Conservation (phyloP, 2,888 invertebrate species). For the Drosophila yooni region DNA sequence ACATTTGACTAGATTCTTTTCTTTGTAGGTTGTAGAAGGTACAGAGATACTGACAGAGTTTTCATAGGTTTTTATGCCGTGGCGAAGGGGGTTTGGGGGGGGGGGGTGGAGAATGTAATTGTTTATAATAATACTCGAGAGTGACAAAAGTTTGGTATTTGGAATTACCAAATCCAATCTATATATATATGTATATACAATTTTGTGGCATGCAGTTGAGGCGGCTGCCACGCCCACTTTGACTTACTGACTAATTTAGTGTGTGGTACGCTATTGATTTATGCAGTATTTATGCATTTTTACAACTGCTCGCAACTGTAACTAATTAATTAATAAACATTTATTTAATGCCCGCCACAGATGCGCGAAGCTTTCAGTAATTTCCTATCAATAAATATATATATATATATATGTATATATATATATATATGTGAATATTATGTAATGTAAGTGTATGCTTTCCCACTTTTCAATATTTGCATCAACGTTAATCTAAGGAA, state of each 20-base stretch:
- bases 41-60: slow-evolving; percentile 81
- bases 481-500: slow-evolving; percentile 56
- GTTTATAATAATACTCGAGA: background rate
- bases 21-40: slow-evolving; percentile 75
- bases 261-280: slow-evolving; percentile 72
- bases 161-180: slow-evolving; percentile 6
- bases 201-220: slow-evolving; percentile 39
- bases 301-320: slow-evolving; percentile 35
- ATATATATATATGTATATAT: slow-evolving; percentile 16
- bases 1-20: slow-evolving; percentile 61
- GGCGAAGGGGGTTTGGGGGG: background rate
- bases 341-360: slow-evolving; percentile 32
- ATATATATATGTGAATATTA: slow-evolving; percentile 33
- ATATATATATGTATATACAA: slow-evolving; percentile 22
- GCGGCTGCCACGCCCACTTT: slow-evolving; percentile 49
- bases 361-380: slow-evolving; percentile 30
- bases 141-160: background rate
- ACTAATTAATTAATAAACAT: slow-evolving; percentile 41
- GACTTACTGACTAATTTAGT: slow-evolving; percentile 77
- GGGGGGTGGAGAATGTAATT: slow-evolving; percentile 15
- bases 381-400: slow-evolving; percentile 17
- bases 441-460: slow-evolving; percentile 74
- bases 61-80: slow-evolving; percentile 8
- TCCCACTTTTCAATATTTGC: slow-evolving; percentile 67
- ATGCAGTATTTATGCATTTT: slow-evolving; percentile 31